Base-by-base conservation (phyloP, 2,888 invertebrate genomes). In the Spilarctia lutea region DNA sequence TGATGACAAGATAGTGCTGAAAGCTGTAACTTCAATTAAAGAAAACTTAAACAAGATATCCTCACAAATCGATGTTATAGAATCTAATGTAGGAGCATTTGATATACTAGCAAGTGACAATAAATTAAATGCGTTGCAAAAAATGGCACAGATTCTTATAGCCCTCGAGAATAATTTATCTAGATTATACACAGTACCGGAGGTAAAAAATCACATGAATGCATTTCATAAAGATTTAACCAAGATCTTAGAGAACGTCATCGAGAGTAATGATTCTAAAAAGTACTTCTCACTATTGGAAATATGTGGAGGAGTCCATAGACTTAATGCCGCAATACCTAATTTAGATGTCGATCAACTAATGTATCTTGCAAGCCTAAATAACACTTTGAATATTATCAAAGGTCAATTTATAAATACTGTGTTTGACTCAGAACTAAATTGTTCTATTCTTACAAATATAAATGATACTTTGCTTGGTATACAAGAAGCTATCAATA, bases 231-330 rank as follows among this genome's bases (percentile, higher is more conserved):
- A 96, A 93, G 88, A 96, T 81, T 87, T 97, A 30, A 96, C 97
- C 0, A 95, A 96, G 80, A 89, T 96, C 18, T 92, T 97, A 73
- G 96, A 96, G 87, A 96, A 96, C 78, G 96, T 96, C 8, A 93
- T 97, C 73, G 96, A 96, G 81, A 92, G 92, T 81, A 95, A 96
- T 79, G 93, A 95, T 42, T 89, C 92, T 3, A 88, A 86, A 18
- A 94, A 95, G 88, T 96, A 96, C 83, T 91, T 92, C 67, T 82
- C 82, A 18, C 86, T 95, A 27, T 90, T 94, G 81, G 93, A 93
- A 89, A 90, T 95, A 80, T 95, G 95, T 81, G 91, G 94, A 80
- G 90, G 90, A 13, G 89, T 95, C 3, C 93, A 90, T 72, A 91
- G 93, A 85, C 84, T 95, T 2, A 95, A 93, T 79, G 81, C 86